These are phyloP conservation scores for Eustalomyia histrio DNA, from an alignment of 2,888 invertebrate species.

Conservation along the genomic window DNA sequence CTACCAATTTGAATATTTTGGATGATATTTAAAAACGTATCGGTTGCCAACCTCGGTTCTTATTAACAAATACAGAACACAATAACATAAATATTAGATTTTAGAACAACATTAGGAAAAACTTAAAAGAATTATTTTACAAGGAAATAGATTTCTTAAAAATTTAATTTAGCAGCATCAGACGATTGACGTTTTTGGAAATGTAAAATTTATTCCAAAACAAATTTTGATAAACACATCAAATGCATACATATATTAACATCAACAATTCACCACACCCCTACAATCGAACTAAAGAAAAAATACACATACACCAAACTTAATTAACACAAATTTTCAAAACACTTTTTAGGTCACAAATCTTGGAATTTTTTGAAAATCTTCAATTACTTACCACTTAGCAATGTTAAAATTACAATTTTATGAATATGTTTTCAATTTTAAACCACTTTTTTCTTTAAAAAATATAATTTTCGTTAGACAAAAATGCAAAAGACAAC, in stretches of 20 bases:
- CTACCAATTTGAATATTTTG: too few relatives aligned
- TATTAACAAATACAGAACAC: too few relatives aligned
- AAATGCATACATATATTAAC: slow-evolving; percentile 29
- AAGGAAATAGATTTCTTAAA: too few relatives aligned
- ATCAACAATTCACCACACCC: slow-evolving; percentile 58
- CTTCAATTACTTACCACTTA: slow-evolving; percentile 74
- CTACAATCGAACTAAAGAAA: slow-evolving; percentile 48
- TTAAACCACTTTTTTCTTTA: slow-evolving; percentile 69
- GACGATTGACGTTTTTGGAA: too few relatives aligned
- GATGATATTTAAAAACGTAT: too few relatives aligned
- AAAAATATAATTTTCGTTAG: slow-evolving; percentile 65
- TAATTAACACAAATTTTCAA: slow-evolving; percentile 26
- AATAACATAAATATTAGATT: too few relatives aligned
- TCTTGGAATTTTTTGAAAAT: slow-evolving; percentile 15
- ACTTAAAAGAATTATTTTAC: too few relatives aligned
- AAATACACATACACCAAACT: slow-evolving; percentile 56
- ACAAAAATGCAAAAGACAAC: slow-evolving; percentile 42
- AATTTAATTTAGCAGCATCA: too few relatives aligned
- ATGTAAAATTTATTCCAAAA: too few relatives aligned
- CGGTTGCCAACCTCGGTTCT: too few relatives aligned
- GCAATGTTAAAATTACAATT: slow-evolving; percentile 69
- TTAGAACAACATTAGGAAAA: too few relatives aligned
- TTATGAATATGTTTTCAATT: slow-evolving; percentile 72
- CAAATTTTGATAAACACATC: slow-evolving; percentile 23
- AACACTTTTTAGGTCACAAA: slow-evolving; percentile 45